Base-by-base conservation (phyloP, 1,140 invertebrate genomes). In the Mycetomoellerius zeteki region DNA sequence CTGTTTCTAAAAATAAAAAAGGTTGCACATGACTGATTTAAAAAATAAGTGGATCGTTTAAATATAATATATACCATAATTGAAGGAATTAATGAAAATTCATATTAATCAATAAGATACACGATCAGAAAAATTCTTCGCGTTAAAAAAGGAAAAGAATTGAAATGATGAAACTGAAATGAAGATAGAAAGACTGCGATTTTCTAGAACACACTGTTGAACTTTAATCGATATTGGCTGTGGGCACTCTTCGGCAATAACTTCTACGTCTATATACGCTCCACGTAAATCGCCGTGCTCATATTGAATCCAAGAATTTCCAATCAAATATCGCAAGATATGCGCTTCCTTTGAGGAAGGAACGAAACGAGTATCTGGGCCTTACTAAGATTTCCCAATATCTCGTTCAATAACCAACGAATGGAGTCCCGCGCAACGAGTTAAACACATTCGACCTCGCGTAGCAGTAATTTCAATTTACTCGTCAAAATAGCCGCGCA, bases 241-340 rank as follows among this genome's bases (percentile, higher is more conserved):
- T 37, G 14, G 8, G 37, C 54, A 73, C 14, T 75, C 16, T 33
- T 60, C 4, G 37, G 54, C 80, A 60, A 75, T 84, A 75, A 84
- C 54, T 73, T 84, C 27, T 60, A 60, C 19, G 24, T 52, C 30
- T 69, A 21, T 72, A 82, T 73, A 82, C 24, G 69, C 54, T 62
- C 14, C 12, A 78, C 78, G 50, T 82, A 73, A 84, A 62, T 84
- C 69, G 69, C 37, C 24, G 69, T n/a, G 69, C n/a, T 50, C 69
- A 84, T 84, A 84, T 84, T 84, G 69, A 84, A 84, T 84, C 24
- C 54, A 84, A 73, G 80, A 84, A 84, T 84, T 84, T 84, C 10
- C 69, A 84, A 84, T 84, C 80, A 84, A 84, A 84, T 75, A 84
- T 84, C 54, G 56, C 37, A 73, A 84, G 67, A 73, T 50, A 33